Percentiles rank a stretch among this genome's conserved stretches.
These are phyloP conservation scores for Aspidapion aeneum DNA, from an alignment of 2,888 invertebrate genomes.

Conservation along the genomic window DNA sequence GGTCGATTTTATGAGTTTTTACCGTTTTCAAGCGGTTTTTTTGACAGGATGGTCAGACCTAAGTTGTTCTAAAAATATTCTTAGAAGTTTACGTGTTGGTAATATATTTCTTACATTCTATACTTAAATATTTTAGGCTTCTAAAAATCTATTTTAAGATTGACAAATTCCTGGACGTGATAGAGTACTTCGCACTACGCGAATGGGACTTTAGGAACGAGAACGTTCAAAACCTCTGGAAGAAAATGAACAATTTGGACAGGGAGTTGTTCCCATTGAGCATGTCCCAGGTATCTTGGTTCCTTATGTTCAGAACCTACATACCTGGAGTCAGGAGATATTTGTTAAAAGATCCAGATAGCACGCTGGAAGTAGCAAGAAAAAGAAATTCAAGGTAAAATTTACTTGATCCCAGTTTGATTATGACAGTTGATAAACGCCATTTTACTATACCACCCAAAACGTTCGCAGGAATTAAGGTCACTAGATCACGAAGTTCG, in stretches of 20 bases:
- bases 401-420: no score
- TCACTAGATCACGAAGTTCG: no score
- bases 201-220: constrained; percentile 68
- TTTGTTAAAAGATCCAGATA: constrained; percentile 73
- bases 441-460: no score
- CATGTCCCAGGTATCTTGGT: constrained; percentile 69
- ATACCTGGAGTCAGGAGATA: constrained; percentile 70
- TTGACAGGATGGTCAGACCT: no score
- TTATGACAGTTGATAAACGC: no score
- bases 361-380: constrained; percentile 49
- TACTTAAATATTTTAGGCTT: no score
- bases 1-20: no score
- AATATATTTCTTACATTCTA: no score
- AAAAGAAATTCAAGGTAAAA: constrained; percentile 24
- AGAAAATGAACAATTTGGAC: constrained; percentile 49
- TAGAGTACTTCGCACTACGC: constrained; percentile 72
- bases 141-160: constrained; percentile 75
- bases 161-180: constrained; percentile 68
- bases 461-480: no score
- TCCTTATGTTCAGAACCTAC: constrained; percentile 64
- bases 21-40: no score
- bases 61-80: no score
- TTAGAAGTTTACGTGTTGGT: no score
- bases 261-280: constrained; percentile 67
- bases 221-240: constrained; percentile 60